A percentile compares a stretch with the other conserved stretches of the same genome.
phyloP scores from a whole-genome alignment of 2,113 vertebrate species.

The Eleginops maclovinus region DNA sequence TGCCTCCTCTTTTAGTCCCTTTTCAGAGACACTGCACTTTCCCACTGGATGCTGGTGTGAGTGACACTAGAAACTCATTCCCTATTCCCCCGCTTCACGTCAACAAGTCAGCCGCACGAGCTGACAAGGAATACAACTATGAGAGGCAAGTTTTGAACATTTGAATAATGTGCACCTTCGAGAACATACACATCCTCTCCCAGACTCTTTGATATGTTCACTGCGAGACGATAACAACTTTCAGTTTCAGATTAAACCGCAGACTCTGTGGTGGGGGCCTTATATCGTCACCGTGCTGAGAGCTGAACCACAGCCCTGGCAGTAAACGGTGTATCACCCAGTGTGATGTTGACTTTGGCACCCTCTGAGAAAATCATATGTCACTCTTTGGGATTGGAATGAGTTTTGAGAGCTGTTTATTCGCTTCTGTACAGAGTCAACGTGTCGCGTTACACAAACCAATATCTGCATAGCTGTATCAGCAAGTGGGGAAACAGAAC shows the following conservation, averaged over 20 bases:
- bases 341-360: slow-evolving; percentile 61
- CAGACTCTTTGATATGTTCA: slow-evolving; percentile 72
- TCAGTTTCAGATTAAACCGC: slow-evolving; percentile 70
- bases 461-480: slow-evolving; percentile 54
- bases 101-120: slow-evolving; percentile 42
- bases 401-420: slow-evolving; percentile 61
- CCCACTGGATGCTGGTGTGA: slow-evolving; percentile 60
- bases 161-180: slow-evolving; percentile 73
- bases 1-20: slow-evolving; percentile 67
- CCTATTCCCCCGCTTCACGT: slow-evolving; percentile 50
- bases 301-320: slow-evolving; percentile 52
- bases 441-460: slow-evolving; percentile 52
- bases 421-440: slow-evolving; percentile 35
- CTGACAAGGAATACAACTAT: slow-evolving; percentile 48
- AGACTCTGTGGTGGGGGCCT: slow-evolving; percentile 19
- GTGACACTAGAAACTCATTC: slow-evolving; percentile 65
- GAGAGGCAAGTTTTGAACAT: slow-evolving; percentile 57
- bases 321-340: slow-evolving; percentile 61
- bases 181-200: slow-evolving; percentile 65
- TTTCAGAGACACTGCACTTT: slow-evolving; percentile 61
- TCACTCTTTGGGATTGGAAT: slow-evolving; percentile 62
- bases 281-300: slow-evolving; percentile 40
- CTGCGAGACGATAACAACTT: slow-evolving; percentile 63
- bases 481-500: slow-evolving; percentile 27
- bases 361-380: slow-evolving; percentile 57